A percentile compares a stretch with the other conserved stretches of the same genome.
These are phyloP conservation scores for Campoplex nolae DNA, from an alignment of 2,888 invertebrate species.

Conservation along the genomic window DNA sequence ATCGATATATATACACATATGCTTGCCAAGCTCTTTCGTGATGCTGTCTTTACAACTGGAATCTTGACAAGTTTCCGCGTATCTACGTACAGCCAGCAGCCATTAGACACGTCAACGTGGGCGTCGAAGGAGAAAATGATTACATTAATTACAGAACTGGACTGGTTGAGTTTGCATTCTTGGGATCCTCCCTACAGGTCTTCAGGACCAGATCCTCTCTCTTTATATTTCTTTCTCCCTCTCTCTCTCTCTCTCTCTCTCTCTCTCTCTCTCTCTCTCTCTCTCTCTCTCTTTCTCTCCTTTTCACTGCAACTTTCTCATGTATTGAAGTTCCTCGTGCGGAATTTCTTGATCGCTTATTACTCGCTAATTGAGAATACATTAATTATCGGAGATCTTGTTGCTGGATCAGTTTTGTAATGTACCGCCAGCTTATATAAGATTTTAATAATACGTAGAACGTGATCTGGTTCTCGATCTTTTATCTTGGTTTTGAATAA, in stretches of 20 bases:
- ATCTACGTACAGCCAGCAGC: conserved; percentile 49
- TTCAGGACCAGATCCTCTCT: neutral
- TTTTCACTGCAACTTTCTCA: neutral
- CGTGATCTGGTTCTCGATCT: neutral
- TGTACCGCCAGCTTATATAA: conserved; percentile 4
- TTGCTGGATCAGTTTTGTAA: neutral
- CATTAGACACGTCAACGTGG: conserved; percentile 60
- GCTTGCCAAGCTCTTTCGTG: conserved; percentile 6
- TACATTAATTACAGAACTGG: conserved; percentile 61
- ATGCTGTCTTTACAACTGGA: conserved; percentile 33
- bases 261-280: conserved; percentile 4
- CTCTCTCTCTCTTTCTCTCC: neutral
- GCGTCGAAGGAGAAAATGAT: conserved; percentile 58
- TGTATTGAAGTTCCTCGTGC: neutral
- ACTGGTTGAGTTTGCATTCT: conserved; percentile 56
- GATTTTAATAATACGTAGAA: neutral
- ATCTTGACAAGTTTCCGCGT: conserved; percentile 52
- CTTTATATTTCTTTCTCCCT: neutral
- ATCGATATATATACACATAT: neutral
- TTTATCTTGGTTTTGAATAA: neutral
- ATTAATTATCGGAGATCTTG: conserved; percentile 22
- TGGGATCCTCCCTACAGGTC: conserved; percentile 16
- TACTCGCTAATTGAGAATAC: conserved; percentile 29
- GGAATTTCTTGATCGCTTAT: conserved; percentile 35
- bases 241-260: neutral